A percentile compares a stretch with the other conserved stretches of the same genome.
Evolutionary conservation across 2,888 invertebrate genomes (phyloP).

Genomic region (Philereme transversata): DNA sequence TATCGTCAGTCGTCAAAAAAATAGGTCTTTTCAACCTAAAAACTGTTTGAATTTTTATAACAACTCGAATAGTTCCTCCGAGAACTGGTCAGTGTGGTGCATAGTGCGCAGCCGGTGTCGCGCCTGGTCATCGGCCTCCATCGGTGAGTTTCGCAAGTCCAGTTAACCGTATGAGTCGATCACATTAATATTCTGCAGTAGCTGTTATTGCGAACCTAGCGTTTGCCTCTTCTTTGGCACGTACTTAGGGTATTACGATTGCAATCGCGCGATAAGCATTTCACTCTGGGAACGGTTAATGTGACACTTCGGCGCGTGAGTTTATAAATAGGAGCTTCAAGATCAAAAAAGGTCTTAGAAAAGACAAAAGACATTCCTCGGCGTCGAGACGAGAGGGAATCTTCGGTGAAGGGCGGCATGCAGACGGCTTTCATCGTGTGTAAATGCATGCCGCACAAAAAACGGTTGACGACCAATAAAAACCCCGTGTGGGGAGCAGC

Average conservation of each 20-base stretch:
- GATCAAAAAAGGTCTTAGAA: slow-evolving; percentile 45
- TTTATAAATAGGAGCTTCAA: slow-evolving; percentile 25
- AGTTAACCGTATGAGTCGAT: slow-evolving; percentile 76
- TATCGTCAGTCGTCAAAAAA: slow-evolving; percentile 60
- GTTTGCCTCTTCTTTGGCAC: slow-evolving; percentile 53
- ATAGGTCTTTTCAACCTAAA: slow-evolving; percentile 41
- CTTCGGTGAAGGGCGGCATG: slow-evolving; percentile 70
- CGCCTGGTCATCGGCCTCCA: slow-evolving; percentile 78
- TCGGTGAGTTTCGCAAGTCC: slow-evolving; percentile 81
- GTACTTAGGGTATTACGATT: slow-evolving; percentile 37
- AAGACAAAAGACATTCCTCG: slow-evolving; percentile 74
- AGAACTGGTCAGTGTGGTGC: slow-evolving; percentile 54
- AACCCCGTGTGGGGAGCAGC: slow-evolving; percentile 76
- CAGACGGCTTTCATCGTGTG: slow-evolving; percentile 77
- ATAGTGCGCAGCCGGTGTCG: slow-evolving; percentile 54
- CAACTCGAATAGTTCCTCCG: slow-evolving; percentile 45
- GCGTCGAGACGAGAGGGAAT: slow-evolving; percentile 71
- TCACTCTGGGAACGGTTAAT: slow-evolving; percentile 23
- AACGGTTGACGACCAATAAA: slow-evolving; percentile 81
- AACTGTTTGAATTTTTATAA: slow-evolving; percentile 35
- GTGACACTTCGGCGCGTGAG: slow-evolving; percentile 23
- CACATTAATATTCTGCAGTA: slow-evolving; percentile 79
- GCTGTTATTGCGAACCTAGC: slow-evolving; percentile 72
- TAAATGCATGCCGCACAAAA: slow-evolving; percentile 75
- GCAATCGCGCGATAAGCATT: slow-evolving; percentile 31